Evolutionary conservation across 2,888 invertebrate genomes (phyloP).

Genomic region (Mystacides longicornis): DNA sequence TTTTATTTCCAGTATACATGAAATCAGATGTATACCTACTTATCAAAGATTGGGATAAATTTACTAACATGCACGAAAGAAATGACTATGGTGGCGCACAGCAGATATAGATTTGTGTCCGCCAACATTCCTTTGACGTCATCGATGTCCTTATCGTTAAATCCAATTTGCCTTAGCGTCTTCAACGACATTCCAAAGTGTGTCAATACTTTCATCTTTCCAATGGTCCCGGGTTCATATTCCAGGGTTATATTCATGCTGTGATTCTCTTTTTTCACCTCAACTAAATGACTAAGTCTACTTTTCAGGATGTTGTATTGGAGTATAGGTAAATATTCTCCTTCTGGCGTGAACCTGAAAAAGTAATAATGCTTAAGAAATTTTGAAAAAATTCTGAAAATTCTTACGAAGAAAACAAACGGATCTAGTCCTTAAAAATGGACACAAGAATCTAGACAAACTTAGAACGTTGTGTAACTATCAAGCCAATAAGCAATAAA

Average conservation of each 20-base stretch:
- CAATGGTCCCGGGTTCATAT: slow-evolving; percentile 71
- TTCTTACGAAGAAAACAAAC: too few relatives aligned
- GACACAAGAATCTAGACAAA: too few relatives aligned
- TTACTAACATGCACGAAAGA: slow-evolving; percentile 86
- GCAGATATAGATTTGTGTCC: slow-evolving; percentile 87
- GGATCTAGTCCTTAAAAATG: too few relatives aligned
- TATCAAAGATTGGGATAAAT: background rate
- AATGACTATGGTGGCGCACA: slow-evolving; percentile 84
- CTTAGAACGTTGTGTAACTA: too few relatives aligned
- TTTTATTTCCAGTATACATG: too few relatives aligned
- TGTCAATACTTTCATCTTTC: slow-evolving; percentile 67
- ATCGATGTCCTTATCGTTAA: slow-evolving; percentile 89
- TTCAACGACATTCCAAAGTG: slow-evolving; percentile 70
- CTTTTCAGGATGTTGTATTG: slow-evolving; percentile 78
- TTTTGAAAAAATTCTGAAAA: background rate
- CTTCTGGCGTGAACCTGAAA: slow-evolving; percentile 49
- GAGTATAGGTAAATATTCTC: slow-evolving; percentile 73
- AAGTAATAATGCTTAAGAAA: background rate
- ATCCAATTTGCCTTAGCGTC: slow-evolving; percentile 68
- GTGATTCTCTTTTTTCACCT: slow-evolving; percentile 52
- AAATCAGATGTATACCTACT: too few relatives aligned
- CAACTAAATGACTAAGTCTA: slow-evolving; percentile 65
- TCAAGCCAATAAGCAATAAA: too few relatives aligned
- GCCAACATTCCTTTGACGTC: slow-evolving; percentile 95
- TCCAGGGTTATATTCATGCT: slow-evolving; percentile 60